A percentile compares a stretch with the other conserved stretches of the same genome.
Evolutionary conservation across 2,888 invertebrate species (phyloP).

Genomic region (Mythimna lalbum): DNA sequence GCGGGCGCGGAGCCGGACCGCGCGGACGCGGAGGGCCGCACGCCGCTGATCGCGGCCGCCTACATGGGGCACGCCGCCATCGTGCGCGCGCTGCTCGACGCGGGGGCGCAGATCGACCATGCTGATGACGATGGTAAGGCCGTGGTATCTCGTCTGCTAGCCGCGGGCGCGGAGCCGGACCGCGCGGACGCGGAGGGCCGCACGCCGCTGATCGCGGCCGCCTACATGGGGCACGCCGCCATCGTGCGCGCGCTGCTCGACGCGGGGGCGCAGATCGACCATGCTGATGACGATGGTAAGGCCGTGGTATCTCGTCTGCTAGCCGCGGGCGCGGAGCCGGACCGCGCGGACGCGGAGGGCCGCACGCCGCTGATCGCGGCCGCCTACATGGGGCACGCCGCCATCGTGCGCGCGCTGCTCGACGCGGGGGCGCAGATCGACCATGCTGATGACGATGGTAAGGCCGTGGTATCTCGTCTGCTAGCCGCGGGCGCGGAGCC

Average conservation of each 20-base stretch:
- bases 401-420: slow-evolving; percentile 95
- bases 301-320: slow-evolving; percentile 94
- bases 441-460: slow-evolving; percentile 95
- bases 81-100: slow-evolving; percentile 95
- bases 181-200: slow-evolving; percentile 97
- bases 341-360: slow-evolving; percentile 96
- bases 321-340: slow-evolving; percentile 94
- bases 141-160: slow-evolving; percentile 94
- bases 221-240: slow-evolving; percentile 99
- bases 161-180: slow-evolving; percentile 95
- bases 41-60: slow-evolving; percentile 98
- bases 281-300: slow-evolving; percentile 95
- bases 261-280: slow-evolving; percentile 95
- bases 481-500: slow-evolving; percentile 94
- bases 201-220: slow-evolving; percentile 98
- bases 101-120: slow-evolving; percentile 96
- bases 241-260: slow-evolving; percentile 96
- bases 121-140: slow-evolving; percentile 96
- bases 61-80: slow-evolving; percentile 99
- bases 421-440: slow-evolving; percentile 96
- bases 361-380: slow-evolving; percentile 98
- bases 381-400: slow-evolving; percentile 99
- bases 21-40: slow-evolving; percentile 97
- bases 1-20: slow-evolving; percentile 95
- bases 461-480: slow-evolving; percentile 94